Base-by-base conservation (phyloP, 2,888 invertebrate species). In the Gastrophysa polygoni region DNA sequence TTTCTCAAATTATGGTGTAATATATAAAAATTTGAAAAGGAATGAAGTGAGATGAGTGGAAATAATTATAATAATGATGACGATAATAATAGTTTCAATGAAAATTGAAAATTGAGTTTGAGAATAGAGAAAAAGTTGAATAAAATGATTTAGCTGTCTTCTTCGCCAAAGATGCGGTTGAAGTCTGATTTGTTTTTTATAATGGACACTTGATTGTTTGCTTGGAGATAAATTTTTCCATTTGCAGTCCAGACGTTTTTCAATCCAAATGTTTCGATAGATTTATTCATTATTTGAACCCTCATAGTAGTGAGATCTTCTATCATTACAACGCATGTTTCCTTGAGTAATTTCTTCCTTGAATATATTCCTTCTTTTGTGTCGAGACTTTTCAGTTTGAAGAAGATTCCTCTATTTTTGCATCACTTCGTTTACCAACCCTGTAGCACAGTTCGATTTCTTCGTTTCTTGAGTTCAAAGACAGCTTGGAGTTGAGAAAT, bases 361-460 rank as follows among this genome's bases (percentile, higher is more conserved):
- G 34, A 50, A 14, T 58, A 58, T 5, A 58, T 58, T 29, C 32
- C 32, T 56, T 47, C 18, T 20, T 56, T 32, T 56, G 20, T 32
- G 43, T 56, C 29, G 28, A 28, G 8, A 18, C 5, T 56, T 28
- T 28, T 44, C 18, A 56, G 56, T 48, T 14, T 56, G 17, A 47
- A 29, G 32, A 46, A 56, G 18, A 47, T 56, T 47, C 47, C 32
- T 47, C 44, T 7, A 44, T 21, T 55, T 55, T 56, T 46, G 46
- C 28, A 47, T 47, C 47, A 47, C n/a, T 71, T 73, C 91, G 90
- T 88, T 93, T 97, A 81, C 97, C 97, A 57, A 98, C 84, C 28
- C 28, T 8, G 46, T 56, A 56, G 28, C 47, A 56, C 8, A 56
- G 24, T 46, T 29, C 56, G 46, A 44, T 46, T 24, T 56, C 56